phyloP scores from a whole-genome alignment of 2,797 vertebrate genomes.

The Brachyrhaphis roseni region DNA sequence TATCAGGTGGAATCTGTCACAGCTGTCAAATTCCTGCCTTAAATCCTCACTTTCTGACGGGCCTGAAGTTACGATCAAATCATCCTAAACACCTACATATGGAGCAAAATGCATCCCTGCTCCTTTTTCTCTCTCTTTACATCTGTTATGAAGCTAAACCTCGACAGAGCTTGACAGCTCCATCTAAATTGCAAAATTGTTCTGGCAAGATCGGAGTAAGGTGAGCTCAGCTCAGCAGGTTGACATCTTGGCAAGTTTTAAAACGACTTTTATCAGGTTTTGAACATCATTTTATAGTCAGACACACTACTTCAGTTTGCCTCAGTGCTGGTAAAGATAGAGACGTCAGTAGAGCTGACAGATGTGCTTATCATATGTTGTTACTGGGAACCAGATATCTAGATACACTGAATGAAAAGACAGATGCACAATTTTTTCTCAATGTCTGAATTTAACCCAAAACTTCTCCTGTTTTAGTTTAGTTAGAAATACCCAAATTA shows the following conservation, averaged over 20 bases:
- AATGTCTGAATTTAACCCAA: too few species aligned
- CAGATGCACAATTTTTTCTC: too few species aligned
- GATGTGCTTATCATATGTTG: neutral
- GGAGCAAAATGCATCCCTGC: neutral
- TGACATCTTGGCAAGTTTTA: neutral
- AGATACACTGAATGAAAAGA: too few species aligned
- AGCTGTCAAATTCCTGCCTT: neutral
- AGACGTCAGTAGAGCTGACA: neutral
- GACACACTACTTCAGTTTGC: neutral
- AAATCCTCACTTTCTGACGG: neutral
- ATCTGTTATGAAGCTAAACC: neutral
- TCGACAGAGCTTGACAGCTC: neutral
- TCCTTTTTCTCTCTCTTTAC: neutral
- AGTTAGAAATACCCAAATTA: too few species aligned
- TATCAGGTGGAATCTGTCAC: neutral
- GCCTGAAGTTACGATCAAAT: neutral
- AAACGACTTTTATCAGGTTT: neutral
- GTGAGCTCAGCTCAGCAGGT: neutral
- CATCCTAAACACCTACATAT: neutral
- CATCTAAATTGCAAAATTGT: slow-evolving; percentile 15
- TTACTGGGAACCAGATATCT: neutral
- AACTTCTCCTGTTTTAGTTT: too few species aligned
- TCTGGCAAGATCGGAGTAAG: neutral
- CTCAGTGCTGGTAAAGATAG: neutral
- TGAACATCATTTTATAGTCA: neutral